Evolutionary conservation across 2,113 vertebrate species (phyloP).

Genomic region (Oncorhynchus kisutch): DNA sequence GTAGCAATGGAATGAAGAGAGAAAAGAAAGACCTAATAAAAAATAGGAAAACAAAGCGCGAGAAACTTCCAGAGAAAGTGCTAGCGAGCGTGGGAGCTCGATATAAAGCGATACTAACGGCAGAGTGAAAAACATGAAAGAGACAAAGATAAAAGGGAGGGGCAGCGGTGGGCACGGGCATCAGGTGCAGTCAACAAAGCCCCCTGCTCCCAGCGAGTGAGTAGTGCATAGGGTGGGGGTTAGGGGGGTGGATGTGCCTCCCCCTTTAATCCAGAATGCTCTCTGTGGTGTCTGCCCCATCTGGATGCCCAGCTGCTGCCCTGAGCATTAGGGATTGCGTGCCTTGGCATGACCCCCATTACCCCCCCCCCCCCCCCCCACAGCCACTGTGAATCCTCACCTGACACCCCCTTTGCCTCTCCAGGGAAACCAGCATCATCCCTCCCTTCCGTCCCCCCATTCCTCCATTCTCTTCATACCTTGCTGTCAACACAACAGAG

Average conservation of each 20-base stretch:
- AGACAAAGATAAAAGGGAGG: background rate
- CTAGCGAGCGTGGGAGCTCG: background rate
- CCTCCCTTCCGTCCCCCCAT: background rate
- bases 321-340: conserved; percentile 8
- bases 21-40: background rate
- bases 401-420: background rate
- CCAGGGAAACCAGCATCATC: background rate
- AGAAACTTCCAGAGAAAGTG: background rate
- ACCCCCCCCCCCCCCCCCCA: background rate
- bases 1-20: conserved; percentile 25
- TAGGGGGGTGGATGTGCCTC: conserved; percentile 5
- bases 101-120: background rate
- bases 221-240: background rate
- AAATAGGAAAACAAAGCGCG: background rate
- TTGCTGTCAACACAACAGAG: background rate
- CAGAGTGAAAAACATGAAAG: conserved; percentile 11
- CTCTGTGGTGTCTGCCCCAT: conserved; percentile 17
- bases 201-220: background rate
- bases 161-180: conserved; percentile 5
- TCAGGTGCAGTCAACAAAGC: conserved; percentile 27
- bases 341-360: conserved; percentile 1
- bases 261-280: conserved; percentile 9
- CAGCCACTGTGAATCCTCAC: background rate
- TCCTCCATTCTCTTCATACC: background rate
- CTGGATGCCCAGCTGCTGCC: conserved; percentile 42